Evolutionary conservation across 2,888 invertebrate species (phyloP), one percentile per base, ranked within the genome.

Genomic region (Eristalinus aeneus): DNA sequence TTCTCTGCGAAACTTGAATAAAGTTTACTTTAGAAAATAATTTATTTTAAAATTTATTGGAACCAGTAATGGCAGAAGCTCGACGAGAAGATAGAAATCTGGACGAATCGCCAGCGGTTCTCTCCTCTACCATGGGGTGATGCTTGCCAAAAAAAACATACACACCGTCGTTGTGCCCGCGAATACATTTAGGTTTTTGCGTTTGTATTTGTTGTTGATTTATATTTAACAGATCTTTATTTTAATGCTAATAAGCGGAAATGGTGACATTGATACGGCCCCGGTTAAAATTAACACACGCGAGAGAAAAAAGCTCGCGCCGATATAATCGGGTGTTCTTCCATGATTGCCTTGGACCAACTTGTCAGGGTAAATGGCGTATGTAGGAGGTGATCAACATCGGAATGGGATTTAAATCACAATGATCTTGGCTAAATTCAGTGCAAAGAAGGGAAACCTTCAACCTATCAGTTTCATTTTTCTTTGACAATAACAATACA

Each of bases 41-140:
- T 81, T 77, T 68, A 65, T 64, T 77, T 82, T 82, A 78, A 27
- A 69, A 78, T 86, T 86, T 86, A 86, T 81, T 86, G 74, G 61
- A 74, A 74, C 11, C 68, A 69, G 73, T 23, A 23, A 11, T 1
- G 56, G 56, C 46, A 56, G 68, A 75, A 67, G 68, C 58, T 73
- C 11, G 60, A 39, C 54, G 34, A 54, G 65, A 39, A 63, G 1
- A 58, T 23, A 71, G 6, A 73, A 58, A 60, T 36, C 71, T 81
- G 65, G 68, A 68, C 36, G 20, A 60, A 61, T 46, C 22, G 2
- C 16, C 39, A 39, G 12, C 39, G 27, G n/a, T 46, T 46, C 8
- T 4, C 8, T 8, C 2, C 8, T 46, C 16, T 16, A 5, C 27
- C 46, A 16, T 46, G 46, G 46, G 8, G 46, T 61, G 68, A 61